These are phyloP conservation scores for Karalla daura DNA, from an alignment of 2,797 vertebrate genomes.

Conservation along the genomic window DNA sequence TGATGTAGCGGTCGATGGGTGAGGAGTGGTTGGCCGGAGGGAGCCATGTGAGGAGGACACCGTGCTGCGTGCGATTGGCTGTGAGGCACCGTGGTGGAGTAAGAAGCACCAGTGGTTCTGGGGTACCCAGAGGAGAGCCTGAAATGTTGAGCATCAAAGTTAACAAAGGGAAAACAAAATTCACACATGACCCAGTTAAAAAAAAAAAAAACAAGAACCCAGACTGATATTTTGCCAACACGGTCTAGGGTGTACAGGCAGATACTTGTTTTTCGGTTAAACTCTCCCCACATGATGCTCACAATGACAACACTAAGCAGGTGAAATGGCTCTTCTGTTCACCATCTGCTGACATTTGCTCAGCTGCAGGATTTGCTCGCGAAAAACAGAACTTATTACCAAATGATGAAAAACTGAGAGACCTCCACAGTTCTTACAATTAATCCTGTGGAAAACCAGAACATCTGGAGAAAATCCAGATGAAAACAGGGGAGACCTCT, in stretches of 20 bases:
- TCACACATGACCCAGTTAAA: not conserved
- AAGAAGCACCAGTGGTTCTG: conserved; percentile 99
- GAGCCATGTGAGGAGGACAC: conserved; percentile 98
- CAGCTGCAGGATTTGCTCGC: not conserved
- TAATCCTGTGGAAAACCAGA: too few species aligned
- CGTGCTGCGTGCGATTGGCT: conserved; percentile 99
- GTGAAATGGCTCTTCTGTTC: not conserved
- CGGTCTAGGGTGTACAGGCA: not conserved
- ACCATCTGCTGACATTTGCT: not conserved
- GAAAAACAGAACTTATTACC: not conserved
- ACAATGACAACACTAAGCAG: not conserved
- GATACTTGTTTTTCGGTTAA: too few species aligned
- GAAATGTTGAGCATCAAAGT: not conserved
- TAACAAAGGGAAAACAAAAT: not conserved
- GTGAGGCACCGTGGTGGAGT: conserved; percentile 99
- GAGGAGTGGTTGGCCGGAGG: conserved; percentile 98
- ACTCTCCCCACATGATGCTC: not conserved
- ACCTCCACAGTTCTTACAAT: too few species aligned
- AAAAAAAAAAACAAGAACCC: too few species aligned
- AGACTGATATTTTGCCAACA: not conserved
- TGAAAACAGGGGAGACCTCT: too few species aligned
- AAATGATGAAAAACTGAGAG: not conserved
- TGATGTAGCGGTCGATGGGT: conserved; percentile 94
- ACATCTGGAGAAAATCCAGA: too few species aligned
- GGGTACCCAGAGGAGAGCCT: conserved; percentile 98